Evolutionary conservation across 2,797 vertebrate species (phyloP).

Genomic region (Melopsittacus undulatus): DNA sequence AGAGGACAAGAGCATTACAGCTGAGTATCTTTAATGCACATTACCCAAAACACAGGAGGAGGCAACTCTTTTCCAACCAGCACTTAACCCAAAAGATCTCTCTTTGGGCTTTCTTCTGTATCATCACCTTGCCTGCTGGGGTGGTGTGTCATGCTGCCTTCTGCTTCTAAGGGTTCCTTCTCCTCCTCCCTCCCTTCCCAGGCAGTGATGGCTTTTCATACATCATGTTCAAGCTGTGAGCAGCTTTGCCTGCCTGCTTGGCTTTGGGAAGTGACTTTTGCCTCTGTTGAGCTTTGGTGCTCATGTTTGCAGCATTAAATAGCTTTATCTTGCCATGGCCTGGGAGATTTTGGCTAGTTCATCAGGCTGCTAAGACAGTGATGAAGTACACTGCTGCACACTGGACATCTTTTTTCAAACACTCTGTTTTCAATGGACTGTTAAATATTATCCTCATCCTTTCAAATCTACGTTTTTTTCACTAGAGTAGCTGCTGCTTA

Average conservation of each 20-base stretch:
- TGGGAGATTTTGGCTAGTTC: background rate
- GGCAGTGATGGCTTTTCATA: background rate
- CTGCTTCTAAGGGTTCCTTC: background rate
- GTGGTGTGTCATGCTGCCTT: background rate
- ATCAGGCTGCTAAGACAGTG: background rate
- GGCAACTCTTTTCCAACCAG: background rate
- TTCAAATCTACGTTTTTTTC: background rate
- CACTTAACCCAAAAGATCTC: background rate
- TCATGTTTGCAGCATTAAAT: background rate
- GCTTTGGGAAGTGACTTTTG: background rate
- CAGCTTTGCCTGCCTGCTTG: background rate
- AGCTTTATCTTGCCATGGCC: background rate
- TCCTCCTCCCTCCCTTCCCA: background rate
- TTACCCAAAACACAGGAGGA: background rate
- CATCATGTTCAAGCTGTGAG: fast-evolving
- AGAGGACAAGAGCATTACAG: background rate
- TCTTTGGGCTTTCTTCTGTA: background rate
- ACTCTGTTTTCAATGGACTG: background rate
- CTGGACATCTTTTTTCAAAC: background rate
- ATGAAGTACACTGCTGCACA: background rate
- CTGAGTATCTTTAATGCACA: background rate
- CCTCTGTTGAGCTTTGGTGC: background rate
- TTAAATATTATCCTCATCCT: background rate
- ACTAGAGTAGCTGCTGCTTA: background rate
- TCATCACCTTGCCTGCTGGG: fast-evolving